phyloP scores from a whole-genome alignment of 1,140 invertebrate species.

The Orchesella cincta region DNA sequence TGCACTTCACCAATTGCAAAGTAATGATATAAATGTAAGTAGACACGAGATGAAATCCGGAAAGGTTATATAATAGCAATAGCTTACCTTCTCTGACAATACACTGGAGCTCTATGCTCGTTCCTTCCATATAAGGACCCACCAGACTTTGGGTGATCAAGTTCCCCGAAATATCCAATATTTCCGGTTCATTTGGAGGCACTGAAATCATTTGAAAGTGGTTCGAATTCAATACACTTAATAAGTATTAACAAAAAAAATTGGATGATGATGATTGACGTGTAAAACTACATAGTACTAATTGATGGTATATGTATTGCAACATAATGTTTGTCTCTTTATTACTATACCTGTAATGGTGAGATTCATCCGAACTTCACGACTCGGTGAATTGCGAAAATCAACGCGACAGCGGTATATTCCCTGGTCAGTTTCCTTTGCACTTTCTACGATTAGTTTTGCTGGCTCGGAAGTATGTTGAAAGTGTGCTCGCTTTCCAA shows the following conservation, averaged over 20 bases:
- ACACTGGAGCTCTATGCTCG: conserved; percentile 42
- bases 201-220: conserved; percentile 36
- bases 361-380: conserved; percentile 61
- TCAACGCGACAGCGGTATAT: conserved; percentile 65
- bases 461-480: conserved; percentile 62
- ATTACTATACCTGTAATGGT: conserved; percentile 60
- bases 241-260: background rate
- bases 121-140: conserved; percentile 49
- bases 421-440: conserved; percentile 60
- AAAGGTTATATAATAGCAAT: background rate
- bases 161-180: conserved; percentile 41
- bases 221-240: background rate
- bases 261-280: background rate
- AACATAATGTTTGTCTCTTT: background rate
- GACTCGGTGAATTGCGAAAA: conserved; percentile 62
- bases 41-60: too few species aligned
- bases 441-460: conserved; percentile 59
- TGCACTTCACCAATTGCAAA: too few species aligned
- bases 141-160: conserved; percentile 40
- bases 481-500: conserved; percentile 74
- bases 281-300: background rate
- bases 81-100: conserved; percentile 46
- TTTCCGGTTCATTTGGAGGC: conserved; percentile 49
- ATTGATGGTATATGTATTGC: background rate
- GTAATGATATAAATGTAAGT: background rate